phyloP scores from a whole-genome alignment of 2,797 vertebrate genomes.

The Lepus townsendii region DNA sequence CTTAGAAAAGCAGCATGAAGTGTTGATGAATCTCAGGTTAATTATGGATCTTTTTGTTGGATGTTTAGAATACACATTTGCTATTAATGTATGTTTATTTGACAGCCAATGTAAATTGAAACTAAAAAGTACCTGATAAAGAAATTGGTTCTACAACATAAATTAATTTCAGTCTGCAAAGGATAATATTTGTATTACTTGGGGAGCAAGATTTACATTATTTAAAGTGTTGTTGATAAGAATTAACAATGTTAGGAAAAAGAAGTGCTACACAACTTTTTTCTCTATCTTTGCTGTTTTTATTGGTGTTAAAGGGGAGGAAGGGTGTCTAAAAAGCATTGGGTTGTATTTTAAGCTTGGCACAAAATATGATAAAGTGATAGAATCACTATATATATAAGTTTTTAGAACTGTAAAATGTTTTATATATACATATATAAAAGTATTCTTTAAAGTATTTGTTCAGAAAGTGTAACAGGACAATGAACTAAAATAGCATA shows the following conservation, averaged over 20 bases:
- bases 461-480: slow-evolving; percentile 41
- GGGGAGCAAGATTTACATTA: slow-evolving; percentile 15
- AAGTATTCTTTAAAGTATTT: neutral
- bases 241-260: slow-evolving; percentile 21
- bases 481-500: slow-evolving; percentile 39
- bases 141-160: slow-evolving; percentile 20
- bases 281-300: slow-evolving; percentile 36
- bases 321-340: neutral
- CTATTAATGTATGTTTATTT: slow-evolving; percentile 11
- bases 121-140: neutral
- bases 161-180: slow-evolving; percentile 40
- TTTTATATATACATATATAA: neutral
- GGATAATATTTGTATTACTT: neutral
- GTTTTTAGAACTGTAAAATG: slow-evolving; percentile 32
- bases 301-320: slow-evolving; percentile 23
- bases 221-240: neutral
- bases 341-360: slow-evolving; percentile 9
- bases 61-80: slow-evolving; percentile 35
- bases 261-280: neutral
- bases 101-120: neutral
- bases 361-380: slow-evolving; percentile 32
- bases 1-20: slow-evolving; percentile 12
- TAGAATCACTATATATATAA: slow-evolving; percentile 39
- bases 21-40: slow-evolving; percentile 36
- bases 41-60: neutral